Evolutionary conservation across 1,140 invertebrate genomes (phyloP).

Genomic region (Pteromalus puparum): DNA sequence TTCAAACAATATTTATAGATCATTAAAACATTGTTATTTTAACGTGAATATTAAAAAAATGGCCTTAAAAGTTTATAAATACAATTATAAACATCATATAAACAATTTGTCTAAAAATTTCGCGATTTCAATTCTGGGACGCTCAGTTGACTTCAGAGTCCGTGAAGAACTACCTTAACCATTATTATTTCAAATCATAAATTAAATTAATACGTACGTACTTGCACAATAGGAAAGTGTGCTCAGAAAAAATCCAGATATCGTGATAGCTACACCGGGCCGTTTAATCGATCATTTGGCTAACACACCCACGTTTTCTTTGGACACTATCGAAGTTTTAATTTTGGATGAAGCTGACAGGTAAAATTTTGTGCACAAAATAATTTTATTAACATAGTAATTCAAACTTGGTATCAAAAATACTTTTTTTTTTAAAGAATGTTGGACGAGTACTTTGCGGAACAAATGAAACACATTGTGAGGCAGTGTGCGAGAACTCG

Average conservation of each 20-base stretch:
- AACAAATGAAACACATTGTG: slow-evolving; percentile 98
- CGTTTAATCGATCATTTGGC: slow-evolving; percentile 97
- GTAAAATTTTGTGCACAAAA: slow-evolving; percentile 67
- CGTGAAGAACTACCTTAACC: too few species aligned
- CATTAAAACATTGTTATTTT: too few species aligned
- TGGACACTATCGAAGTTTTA: slow-evolving; percentile 94
- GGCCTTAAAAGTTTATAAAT: too few species aligned
- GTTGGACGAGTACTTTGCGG: slow-evolving; percentile 98
- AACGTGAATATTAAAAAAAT: too few species aligned
- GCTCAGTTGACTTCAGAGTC: too few species aligned
- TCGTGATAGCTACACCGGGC: slow-evolving; percentile 98
- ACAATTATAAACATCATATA: too few species aligned
- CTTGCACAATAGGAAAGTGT: slow-evolving; percentile 82
- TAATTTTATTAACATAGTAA: slow-evolving; percentile 46
- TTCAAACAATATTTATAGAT: too few species aligned
- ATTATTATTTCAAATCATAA: background rate
- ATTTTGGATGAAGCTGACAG: slow-evolving; percentile 97
- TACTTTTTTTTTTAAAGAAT: slow-evolving; percentile 80
- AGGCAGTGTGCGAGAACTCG: slow-evolving; percentile 92
- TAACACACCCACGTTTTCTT: slow-evolving; percentile 94
- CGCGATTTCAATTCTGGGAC: too few species aligned
- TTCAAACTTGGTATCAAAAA: slow-evolving; percentile 50
- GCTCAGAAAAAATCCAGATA: slow-evolving; percentile 92
- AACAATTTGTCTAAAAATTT: too few species aligned
- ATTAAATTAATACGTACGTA: slow-evolving; percentile 11